Conservation (phyloP, 2,888 invertebrate genomes). For the Eucriotettix oculatus region DNA sequence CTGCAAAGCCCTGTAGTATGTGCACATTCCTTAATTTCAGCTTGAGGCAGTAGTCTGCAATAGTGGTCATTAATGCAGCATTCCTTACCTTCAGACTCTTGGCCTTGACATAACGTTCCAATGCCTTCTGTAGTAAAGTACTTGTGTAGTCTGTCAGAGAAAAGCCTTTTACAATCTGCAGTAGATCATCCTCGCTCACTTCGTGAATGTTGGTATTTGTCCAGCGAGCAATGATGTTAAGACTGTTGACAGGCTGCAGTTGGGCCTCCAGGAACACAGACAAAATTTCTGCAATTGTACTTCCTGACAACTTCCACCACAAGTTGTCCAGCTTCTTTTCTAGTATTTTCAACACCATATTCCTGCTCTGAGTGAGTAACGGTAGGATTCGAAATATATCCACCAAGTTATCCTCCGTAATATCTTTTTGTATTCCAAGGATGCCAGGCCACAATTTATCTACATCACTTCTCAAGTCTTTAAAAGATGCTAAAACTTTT, state of each 20-base stretch:
- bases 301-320: conserved; percentile 36
- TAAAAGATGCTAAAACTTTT: conserved; percentile 33
- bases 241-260: conserved; percentile 17
- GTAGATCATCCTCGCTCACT: conserved; percentile 34
- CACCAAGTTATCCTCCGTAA: conserved; percentile 38
- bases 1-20: conserved; percentile 39
- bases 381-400: conserved; percentile 38
- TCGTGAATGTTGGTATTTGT: conserved; percentile 40
- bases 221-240: conserved; percentile 35
- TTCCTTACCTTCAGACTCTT: conserved; percentile 25
- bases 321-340: conserved; percentile 38
- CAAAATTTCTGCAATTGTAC: conserved; percentile 16
- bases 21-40: conserved; percentile 37
- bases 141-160: conserved; percentile 37
- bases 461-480: conserved; percentile 30
- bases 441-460: conserved; percentile 53
- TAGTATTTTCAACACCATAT: conserved; percentile 35
- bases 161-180: conserved; percentile 35
- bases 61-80: conserved; percentile 37
- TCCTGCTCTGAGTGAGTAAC: conserved; percentile 39
- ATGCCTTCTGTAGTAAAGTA: conserved; percentile 34
- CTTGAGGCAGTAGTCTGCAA: conserved; percentile 43
- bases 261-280: conserved; percentile 13
- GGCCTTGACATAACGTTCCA: conserved; percentile 42
- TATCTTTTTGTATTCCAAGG: conserved; percentile 35